Evolutionary conservation across 2,113 vertebrate species (phyloP).

Genomic region (Corapipo altera): DNA sequence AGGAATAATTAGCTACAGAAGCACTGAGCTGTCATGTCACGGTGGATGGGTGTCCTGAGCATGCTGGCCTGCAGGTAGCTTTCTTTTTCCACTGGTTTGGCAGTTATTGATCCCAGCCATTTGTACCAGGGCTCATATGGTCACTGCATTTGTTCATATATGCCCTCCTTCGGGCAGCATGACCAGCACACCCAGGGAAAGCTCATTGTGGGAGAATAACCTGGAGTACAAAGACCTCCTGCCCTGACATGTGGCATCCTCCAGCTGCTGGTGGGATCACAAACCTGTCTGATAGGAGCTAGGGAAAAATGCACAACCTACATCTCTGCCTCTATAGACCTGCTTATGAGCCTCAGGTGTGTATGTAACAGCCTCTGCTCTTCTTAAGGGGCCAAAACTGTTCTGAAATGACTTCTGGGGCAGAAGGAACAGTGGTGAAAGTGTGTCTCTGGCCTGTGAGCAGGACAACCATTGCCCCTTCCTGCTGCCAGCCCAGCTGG

Average conservation of each 20-base stretch:
- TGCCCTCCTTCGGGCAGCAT: background rate
- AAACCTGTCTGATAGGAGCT: background rate
- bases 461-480: background rate
- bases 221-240: no score
- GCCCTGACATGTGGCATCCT: rapidly evolving
- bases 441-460: background rate
- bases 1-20: background rate
- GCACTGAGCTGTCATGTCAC: background rate
- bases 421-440: background rate
- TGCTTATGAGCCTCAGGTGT: background rate
- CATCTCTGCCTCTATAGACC: background rate
- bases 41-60: no score
- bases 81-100: background rate
- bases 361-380: background rate
- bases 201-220: background rate
- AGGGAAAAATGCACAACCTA: background rate
- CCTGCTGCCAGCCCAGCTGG: rapidly evolving
- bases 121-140: background rate
- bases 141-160: rapidly evolving
- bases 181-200: background rate
- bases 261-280: background rate
- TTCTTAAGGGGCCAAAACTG: background rate
- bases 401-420: background rate
- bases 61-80: background rate
- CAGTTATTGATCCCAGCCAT: background rate